Percentiles rank a stretch among this genome's conserved stretches.
Evolutionary conservation across 1,140 invertebrate species (phyloP).

Genomic region (Odontomachus brunneus): DNA sequence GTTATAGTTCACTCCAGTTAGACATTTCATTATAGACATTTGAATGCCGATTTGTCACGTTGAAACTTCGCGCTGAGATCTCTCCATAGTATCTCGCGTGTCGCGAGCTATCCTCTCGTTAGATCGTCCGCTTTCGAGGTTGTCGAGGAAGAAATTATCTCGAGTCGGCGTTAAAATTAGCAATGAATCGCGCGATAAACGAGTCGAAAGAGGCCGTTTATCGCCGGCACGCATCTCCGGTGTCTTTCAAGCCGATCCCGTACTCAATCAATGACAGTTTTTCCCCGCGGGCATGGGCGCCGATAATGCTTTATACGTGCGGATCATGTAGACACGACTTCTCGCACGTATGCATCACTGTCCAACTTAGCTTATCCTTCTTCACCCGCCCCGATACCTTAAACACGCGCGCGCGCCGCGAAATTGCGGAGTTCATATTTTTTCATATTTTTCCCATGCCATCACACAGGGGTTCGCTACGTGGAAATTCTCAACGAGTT

Average conservation of each 20-base stretch:
- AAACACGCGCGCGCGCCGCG: no score
- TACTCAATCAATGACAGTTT: conserved; percentile 67
- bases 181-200: conserved; percentile 2
- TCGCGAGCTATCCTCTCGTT: background rate
- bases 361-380: background rate
- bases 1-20: no score
- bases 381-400: background rate
- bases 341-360: conserved; percentile 62
- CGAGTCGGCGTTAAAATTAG: background rate
- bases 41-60: no score
- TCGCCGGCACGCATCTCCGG: conserved; percentile 39
- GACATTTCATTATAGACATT: no score
- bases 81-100: no score
- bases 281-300: conserved; percentile 38
- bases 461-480: background rate
- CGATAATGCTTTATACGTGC: conserved; percentile 59
- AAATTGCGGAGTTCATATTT: conserved; percentile 51
- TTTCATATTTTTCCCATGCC: conserved; percentile 15
- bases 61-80: no score
- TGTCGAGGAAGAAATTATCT: background rate
- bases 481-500: no score
- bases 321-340: conserved; percentile 67
- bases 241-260: conserved; percentile 50
- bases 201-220: conserved; percentile 29
- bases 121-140: no score